Percentiles rank a stretch among this genome's conserved stretches.
phyloP scores from a whole-genome alignment of 2,113 vertebrate genomes.

The Catharus minimus region DNA sequence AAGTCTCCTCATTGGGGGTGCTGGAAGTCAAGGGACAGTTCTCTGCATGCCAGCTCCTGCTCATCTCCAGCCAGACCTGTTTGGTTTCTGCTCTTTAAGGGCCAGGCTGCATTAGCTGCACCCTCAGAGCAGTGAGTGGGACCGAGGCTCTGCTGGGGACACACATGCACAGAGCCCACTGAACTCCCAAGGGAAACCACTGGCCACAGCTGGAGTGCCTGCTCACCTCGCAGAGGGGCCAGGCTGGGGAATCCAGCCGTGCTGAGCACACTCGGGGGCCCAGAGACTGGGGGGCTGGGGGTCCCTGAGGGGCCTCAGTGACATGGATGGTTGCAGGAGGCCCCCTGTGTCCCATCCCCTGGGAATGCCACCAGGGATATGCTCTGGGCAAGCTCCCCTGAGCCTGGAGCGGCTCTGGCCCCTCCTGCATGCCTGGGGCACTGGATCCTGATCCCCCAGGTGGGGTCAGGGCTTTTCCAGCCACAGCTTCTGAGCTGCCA shows the following conservation, averaged over 20 bases:
- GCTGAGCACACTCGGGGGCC: rapidly evolving
- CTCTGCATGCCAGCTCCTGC: rapidly evolving
- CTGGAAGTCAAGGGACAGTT: neutral
- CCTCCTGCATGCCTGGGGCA: neutral
- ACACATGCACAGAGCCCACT: rapidly evolving
- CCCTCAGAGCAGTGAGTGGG: rapidly evolving
- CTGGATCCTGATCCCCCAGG: rapidly evolving
- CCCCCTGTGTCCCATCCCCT: rapidly evolving
- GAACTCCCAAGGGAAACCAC: neutral
- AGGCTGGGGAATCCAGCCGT: rapidly evolving
- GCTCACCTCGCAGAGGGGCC: rapidly evolving
- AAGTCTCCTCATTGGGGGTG: neutral
- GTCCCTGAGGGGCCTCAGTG: neutral
- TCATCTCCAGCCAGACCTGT: rapidly evolving
- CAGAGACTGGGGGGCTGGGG: neutral
- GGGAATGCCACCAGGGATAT: neutral
- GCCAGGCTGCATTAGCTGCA: neutral
- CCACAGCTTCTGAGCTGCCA: neutral
- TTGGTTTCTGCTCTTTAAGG: neutral
- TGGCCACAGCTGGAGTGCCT: neutral
- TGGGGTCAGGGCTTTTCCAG: neutral
- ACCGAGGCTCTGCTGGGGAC: neutral
- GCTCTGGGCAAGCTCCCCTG: neutral
- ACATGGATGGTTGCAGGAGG: rapidly evolving
- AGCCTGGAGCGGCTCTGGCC: rapidly evolving